Evolutionary conservation across 1,140 invertebrate species (phyloP).

Genomic region (Drosophila guanche): DNA sequence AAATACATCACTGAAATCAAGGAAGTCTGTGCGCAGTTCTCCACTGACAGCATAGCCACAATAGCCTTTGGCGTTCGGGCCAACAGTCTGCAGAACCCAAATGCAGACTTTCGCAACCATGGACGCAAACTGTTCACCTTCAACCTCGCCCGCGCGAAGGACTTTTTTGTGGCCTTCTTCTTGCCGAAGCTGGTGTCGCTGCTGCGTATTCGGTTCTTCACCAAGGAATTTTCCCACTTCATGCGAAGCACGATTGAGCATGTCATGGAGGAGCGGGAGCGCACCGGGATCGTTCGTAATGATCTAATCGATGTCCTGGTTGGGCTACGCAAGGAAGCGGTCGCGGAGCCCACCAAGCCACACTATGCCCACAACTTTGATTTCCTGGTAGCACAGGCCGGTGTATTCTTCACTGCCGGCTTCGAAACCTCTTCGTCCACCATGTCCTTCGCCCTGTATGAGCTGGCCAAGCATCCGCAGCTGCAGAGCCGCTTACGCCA

Average conservation of each 20-base stretch:
- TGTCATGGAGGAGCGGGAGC: slow-evolving; percentile 76
- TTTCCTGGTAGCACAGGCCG: slow-evolving; percentile 87
- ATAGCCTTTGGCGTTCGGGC: slow-evolving; percentile 86
- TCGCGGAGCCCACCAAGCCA: slow-evolving; percentile 39
- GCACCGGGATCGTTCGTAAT: slow-evolving; percentile 60
- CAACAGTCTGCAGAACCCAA: slow-evolving; percentile 84
- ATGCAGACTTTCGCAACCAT: slow-evolving; percentile 83
- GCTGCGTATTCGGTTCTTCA: slow-evolving; percentile 62
- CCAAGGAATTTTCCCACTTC: slow-evolving; percentile 58
- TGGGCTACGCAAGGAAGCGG: slow-evolving; percentile 71
- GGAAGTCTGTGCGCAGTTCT: slow-evolving; percentile 84
- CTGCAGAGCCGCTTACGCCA: slow-evolving; percentile 87
- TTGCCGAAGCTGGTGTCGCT: slow-evolving; percentile 73
- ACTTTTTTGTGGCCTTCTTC: slow-evolving; percentile 84
- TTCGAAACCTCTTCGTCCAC: slow-evolving; percentile 91
- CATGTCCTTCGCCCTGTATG: slow-evolving; percentile 87
- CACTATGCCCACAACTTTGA: slow-evolving; percentile 81
- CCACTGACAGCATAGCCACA: slow-evolving; percentile 86
- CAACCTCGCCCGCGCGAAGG: slow-evolving; percentile 84
- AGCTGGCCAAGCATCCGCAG: slow-evolving; percentile 88
- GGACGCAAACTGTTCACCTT: slow-evolving; percentile 84
- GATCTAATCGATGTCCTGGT: slow-evolving; percentile 84
- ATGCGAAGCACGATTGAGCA: slow-evolving; percentile 73
- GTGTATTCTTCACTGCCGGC: slow-evolving; percentile 89
- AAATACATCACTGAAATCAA: slow-evolving; percentile 72